Evolutionary conservation across 1,140 invertebrate species (phyloP).

Genomic region (Meteorus sp.): DNA sequence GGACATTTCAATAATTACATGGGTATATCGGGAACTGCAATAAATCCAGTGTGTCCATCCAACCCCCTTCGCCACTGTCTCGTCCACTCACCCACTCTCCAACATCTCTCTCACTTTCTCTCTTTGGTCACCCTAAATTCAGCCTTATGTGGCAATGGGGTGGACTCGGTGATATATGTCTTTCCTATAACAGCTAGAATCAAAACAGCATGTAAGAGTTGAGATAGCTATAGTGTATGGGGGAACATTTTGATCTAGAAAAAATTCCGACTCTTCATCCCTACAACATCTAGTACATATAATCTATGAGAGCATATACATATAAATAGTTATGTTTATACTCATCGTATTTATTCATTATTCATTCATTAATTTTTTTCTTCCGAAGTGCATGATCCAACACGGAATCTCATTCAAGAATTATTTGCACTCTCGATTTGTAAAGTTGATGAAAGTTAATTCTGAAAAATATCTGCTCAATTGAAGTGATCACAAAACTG

Average conservation of each 20-base stretch:
- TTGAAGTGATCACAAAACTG: no score
- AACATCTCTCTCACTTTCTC: no score
- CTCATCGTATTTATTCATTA: no score
- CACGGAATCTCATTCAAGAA: no score
- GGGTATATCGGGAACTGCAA: constrained; percentile 28
- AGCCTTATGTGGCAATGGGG: constrained; percentile 33
- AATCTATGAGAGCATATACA: no score
- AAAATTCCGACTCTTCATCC: neutral
- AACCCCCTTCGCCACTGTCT: constrained; percentile 25
- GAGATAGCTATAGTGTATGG: neutral
- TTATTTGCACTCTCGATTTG: no score
- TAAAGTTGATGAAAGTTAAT: no score
- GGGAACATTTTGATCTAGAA: constrained; percentile 11
- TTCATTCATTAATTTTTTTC: no score
- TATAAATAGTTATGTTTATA: no score
- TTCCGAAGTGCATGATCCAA: no score
- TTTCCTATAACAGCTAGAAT: constrained; percentile 51
- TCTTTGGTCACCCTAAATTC: constrained; percentile 19
- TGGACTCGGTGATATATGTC: constrained; percentile 49
- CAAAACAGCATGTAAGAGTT: constrained; percentile 42
- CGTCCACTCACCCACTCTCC: constrained; percentile 24
- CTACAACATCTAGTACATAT: no score
- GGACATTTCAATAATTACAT: constrained; percentile 37
- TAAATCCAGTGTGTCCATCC: constrained; percentile 38
- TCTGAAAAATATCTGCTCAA: no score